Evolutionary conservation across 2,888 invertebrate species (phyloP).

Genomic region (Ophioninae sp.): DNA sequence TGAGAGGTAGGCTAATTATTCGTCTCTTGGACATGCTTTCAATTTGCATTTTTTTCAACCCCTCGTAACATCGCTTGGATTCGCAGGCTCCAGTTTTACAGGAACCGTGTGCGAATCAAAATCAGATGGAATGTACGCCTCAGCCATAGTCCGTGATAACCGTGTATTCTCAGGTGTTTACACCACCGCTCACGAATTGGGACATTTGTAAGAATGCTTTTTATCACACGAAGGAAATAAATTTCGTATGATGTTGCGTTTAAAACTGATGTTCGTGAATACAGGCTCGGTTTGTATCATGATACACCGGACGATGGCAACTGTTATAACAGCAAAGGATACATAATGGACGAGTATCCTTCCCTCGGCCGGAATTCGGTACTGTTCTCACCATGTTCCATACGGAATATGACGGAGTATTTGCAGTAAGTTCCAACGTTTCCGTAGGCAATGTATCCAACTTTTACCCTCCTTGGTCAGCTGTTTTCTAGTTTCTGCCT

Average conservation of each 20-base stretch:
- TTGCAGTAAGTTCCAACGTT: background rate
- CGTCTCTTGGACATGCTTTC: no score
- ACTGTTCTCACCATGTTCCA: background rate
- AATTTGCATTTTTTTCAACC: background rate
- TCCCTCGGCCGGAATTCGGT: background rate
- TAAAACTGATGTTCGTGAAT: background rate
- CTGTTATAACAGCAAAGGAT: background rate
- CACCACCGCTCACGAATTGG: slow-evolving; percentile 52
- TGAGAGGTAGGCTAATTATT: background rate
- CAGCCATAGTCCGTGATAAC: slow-evolving; percentile 34
- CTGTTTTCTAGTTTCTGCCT: background rate
- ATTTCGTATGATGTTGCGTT: background rate
- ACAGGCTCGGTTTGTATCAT: background rate
- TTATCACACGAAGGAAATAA: background rate
- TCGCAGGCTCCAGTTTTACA: background rate
- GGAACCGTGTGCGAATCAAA: background rate
- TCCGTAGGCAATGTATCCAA: background rate
- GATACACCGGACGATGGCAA: background rate
- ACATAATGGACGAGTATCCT: background rate
- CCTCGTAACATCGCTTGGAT: background rate
- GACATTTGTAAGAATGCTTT: slow-evolving; percentile 41
- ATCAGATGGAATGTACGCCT: background rate
- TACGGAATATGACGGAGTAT: background rate
- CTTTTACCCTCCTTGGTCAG: no score
- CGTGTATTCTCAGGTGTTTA: slow-evolving; percentile 27